Evolutionary conservation across 2,113 vertebrate species (phyloP), one percentile per base, ranked within the genome.

Genomic region (Muscicapa adusta): DNA sequence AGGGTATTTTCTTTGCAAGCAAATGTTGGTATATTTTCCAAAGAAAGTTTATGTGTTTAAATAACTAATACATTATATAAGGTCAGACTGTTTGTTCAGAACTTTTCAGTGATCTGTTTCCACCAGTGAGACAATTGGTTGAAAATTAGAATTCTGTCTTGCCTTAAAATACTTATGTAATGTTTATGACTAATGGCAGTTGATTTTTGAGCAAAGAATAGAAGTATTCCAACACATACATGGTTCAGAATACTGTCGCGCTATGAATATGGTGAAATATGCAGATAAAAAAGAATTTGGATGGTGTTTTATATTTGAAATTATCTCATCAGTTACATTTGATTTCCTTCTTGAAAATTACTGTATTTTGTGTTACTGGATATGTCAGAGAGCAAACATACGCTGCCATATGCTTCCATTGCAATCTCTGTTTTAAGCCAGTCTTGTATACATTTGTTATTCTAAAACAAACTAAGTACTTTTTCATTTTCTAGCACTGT

Each of bases 401-500:
- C 18, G 48, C 43, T 86, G 68, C 85, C 76, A 66, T 73, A 26
- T 71, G 63, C 63, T 90, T 76, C 66, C 57, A 36, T 11, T 86
- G 48, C 57, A 36, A 25, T 48, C 48, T 47, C 54, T 77, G 57
- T 60, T 89, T 65, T 34, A 80, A 75, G 42, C 54, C 60, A 26
- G 8, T 48, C 77, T 84, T 94, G 80, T 89, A 38, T 94, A 61
- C 3, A 5, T 66, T 92, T 85, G 33, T 91, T 96, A 66, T 68
- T 94, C 43, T 85, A 83, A 85, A 80, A 26, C 81, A 74, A 77
- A 80, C 50, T 29, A 66, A 90, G 83, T 51, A 13, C n/a, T 83
- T 93, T 82, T 86, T 95, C 63, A 65, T 91, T 95, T 76, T 58
- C 85, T 85, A 63, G 58, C 36, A 33, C 33, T 96, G 85, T 94